Conservation (phyloP, 2,797 vertebrate species). For the Coilia nasus region DNA sequence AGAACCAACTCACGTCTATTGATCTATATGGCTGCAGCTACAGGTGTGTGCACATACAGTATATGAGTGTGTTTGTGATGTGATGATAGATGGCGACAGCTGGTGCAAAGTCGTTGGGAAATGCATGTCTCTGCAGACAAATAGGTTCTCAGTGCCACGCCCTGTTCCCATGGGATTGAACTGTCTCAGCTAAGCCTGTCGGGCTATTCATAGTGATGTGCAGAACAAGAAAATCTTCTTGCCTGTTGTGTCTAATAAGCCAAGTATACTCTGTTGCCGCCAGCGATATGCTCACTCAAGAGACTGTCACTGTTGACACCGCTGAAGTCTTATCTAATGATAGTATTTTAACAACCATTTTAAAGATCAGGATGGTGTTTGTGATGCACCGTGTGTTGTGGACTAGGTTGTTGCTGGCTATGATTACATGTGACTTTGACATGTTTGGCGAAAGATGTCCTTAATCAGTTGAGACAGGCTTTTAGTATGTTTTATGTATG, state of each 20-base stretch:
- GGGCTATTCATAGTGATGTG: neutral
- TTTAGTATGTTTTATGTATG: no score
- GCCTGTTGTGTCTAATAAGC: neutral
- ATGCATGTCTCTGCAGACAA: neutral
- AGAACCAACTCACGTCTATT: neutral
- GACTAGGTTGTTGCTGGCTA: no score
- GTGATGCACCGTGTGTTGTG: no score
- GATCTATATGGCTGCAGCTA: neutral
- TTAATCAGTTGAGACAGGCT: no score
- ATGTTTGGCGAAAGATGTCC: no score
- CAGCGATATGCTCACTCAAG: neutral
- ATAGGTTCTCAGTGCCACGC: neutral
- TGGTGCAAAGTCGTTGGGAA: neutral
- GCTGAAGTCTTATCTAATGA: no score
- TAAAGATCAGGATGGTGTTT: no score
- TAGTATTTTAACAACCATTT: no score
- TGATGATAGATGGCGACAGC: neutral
- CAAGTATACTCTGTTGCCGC: neutral
- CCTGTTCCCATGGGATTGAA: neutral
- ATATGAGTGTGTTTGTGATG: neutral
- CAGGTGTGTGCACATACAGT: neutral
- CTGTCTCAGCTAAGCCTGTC: neutral
- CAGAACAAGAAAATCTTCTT: conserved; percentile 4
- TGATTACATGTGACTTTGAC: no score
- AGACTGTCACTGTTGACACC: no score